Conservation (phyloP, 2,113 vertebrate species). For the Sebastes fasciatus region DNA sequence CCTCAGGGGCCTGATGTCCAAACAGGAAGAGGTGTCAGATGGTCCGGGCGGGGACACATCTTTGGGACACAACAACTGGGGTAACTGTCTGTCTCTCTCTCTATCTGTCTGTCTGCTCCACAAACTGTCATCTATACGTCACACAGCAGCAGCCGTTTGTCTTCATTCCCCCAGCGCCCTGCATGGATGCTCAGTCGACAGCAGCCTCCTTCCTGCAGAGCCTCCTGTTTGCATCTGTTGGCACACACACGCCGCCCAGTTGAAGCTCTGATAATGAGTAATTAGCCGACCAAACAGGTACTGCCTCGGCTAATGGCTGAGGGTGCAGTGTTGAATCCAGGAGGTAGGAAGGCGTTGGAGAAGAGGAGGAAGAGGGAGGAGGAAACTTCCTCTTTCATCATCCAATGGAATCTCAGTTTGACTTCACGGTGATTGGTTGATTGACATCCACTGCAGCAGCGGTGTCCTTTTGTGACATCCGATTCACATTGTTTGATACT, state of each 20-base stretch:
- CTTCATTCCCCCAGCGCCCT: constrained; percentile 61
- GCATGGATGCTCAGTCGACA: constrained; percentile 65
- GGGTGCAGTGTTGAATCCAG: constrained; percentile 22
- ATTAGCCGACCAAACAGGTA: constrained; percentile 70
- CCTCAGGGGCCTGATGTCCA: constrained; percentile 71
- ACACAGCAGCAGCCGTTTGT: constrained; percentile 62
- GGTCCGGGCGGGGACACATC: constrained; percentile 53
- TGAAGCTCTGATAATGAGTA: constrained; percentile 70
- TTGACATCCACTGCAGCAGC: constrained; percentile 4
- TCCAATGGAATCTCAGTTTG: constrained; percentile 22
- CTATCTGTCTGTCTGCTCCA: constrained; percentile 13
- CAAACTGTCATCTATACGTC: constrained; percentile 38
- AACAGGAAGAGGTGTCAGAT: constrained; percentile 80
- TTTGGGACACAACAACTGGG: constrained; percentile 69
- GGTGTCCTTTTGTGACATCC: constrained; percentile 23
- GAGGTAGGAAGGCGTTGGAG: neutral
- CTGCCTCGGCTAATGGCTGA: constrained; percentile 37
- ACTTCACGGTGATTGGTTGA: constrained; percentile 15
- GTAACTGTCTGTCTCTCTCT: constrained; percentile 34
- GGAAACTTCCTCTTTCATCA: constrained; percentile 30
- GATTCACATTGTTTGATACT: constrained; percentile 52
- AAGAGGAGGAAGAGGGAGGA: neutral
- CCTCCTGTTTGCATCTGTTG: constrained; percentile 66
- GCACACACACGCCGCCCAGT: constrained; percentile 16
- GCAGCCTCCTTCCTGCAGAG: constrained; percentile 49